These are phyloP conservation scores for Hemichromis elongatus DNA, from an alignment of 2,113 vertebrate genomes.

Conservation along the genomic window DNA sequence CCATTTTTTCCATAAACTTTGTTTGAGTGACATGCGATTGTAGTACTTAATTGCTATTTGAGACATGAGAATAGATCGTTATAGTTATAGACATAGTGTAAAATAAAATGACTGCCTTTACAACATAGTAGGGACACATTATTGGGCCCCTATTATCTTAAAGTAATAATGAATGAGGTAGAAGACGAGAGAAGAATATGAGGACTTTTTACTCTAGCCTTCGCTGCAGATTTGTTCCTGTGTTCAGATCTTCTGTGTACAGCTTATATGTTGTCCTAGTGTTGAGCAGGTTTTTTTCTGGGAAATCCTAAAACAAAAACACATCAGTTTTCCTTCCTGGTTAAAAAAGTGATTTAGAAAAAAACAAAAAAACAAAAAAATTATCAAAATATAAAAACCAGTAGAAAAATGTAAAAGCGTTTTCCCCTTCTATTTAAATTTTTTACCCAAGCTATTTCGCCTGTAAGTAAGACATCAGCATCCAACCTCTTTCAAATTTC, in stretches of 20 bases:
- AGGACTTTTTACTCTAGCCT: not conserved
- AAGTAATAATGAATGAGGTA: not conserved
- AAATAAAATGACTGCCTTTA: constrained; percentile 12
- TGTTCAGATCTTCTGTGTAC: not conserved
- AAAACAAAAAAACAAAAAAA: not conserved
- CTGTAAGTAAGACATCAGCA: not conserved
- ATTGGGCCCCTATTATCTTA: not conserved
- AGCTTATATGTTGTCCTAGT: not conserved
- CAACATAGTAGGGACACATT: not conserved
- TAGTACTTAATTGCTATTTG: not conserved
- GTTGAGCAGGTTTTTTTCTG: not conserved
- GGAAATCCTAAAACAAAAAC: not conserved
- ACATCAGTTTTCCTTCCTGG: fast-evolving
- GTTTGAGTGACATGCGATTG: not conserved
- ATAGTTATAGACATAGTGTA: not conserved
- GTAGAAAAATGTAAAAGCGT: not conserved
- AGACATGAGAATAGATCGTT: not conserved
- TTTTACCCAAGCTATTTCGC: not conserved
- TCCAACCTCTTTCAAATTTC: not conserved
- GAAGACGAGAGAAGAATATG: not conserved
- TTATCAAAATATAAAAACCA: not conserved
- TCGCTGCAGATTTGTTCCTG: not conserved
- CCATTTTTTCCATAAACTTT: not conserved
- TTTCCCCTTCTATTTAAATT: not conserved
- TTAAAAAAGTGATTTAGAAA: not conserved